phyloP scores from a whole-genome alignment of 1,140 invertebrate genomes.

The Drosophila orosa region DNA sequence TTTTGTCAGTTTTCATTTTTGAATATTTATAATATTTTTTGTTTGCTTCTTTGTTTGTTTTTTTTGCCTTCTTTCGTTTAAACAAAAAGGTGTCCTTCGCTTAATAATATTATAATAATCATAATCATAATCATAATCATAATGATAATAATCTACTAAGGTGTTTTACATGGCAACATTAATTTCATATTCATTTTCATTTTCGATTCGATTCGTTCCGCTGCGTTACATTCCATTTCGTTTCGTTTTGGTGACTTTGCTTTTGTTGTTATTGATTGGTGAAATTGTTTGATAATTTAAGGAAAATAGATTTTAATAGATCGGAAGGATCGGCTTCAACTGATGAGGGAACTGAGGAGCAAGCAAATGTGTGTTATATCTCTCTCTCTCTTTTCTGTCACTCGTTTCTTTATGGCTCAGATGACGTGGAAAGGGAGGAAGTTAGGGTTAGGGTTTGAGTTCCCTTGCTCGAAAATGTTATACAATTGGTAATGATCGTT shows the following conservation, averaged over 20 bases:
- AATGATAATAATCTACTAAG: slow-evolving; percentile 69
- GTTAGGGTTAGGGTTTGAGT: too few species aligned
- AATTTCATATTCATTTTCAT: slow-evolving; percentile 55
- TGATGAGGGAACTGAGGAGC: slow-evolving; percentile 40
- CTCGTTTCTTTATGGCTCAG: slow-evolving; percentile 20
- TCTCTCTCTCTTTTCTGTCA: neutral
- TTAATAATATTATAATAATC: slow-evolving; percentile 76
- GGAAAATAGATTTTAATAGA: slow-evolving; percentile 51
- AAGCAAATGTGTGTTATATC: slow-evolving; percentile 35
- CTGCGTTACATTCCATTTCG: slow-evolving; percentile 5
- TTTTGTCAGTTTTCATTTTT: slow-evolving; percentile 72
- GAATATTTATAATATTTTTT: slow-evolving; percentile 82
- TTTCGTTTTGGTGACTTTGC: slow-evolving; percentile 16
- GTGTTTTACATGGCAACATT: slow-evolving; percentile 79
- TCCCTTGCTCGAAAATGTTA: slow-evolving; percentile 35
- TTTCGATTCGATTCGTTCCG: slow-evolving; percentile 22
- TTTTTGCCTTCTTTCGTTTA: slow-evolving; percentile 47
- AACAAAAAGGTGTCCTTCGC: slow-evolving; percentile 67
- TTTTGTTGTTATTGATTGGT: slow-evolving; percentile 19
- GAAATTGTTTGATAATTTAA: neutral
- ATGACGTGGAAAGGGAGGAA: slow-evolving; percentile 2
- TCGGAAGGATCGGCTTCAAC: slow-evolving; percentile 44
- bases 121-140: slow-evolving; percentile 43
- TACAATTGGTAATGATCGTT: slow-evolving; percentile 51
- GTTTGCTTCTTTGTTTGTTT: slow-evolving; percentile 25